Conservation (phyloP, 2,888 invertebrate species). For the Copidosoma aretas region DNA sequence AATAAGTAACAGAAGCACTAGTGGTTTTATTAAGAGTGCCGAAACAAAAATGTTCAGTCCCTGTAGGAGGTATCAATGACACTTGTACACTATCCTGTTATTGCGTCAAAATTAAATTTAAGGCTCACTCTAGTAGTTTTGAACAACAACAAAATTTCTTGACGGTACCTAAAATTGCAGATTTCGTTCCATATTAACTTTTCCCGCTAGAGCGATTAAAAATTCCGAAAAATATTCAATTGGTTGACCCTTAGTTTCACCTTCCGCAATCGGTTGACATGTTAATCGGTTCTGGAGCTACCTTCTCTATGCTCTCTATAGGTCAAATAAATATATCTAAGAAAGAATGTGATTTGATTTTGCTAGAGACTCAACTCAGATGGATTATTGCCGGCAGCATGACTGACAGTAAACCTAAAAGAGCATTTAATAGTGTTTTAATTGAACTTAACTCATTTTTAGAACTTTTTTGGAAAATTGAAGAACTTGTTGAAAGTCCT, state of each 20-base stretch:
- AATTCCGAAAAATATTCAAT: constrained; percentile 30
- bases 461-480: constrained; percentile 42
- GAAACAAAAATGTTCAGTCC: neutral
- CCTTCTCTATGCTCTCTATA: constrained; percentile 35
- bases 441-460: neutral
- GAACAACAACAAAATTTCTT: neutral
- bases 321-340: constrained; percentile 37
- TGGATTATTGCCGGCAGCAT: constrained; percentile 34
- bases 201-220: constrained; percentile 21
- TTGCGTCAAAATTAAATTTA: constrained; percentile 2
- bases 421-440: neutral
- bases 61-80: neutral
- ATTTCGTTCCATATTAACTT: neutral
- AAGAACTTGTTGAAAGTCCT: no score
- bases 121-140: neutral
- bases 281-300: constrained; percentile 34
- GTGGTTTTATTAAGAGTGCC: neutral
- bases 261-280: constrained; percentile 31
- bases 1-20: constrained; percentile 1
- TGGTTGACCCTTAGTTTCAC: constrained; percentile 40
- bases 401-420: neutral
- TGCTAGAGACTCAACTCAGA: constrained; percentile 40
- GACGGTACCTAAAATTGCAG: neutral
- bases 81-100: neutral
- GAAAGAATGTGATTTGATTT: constrained; percentile 26